A percentile compares a stretch with the other conserved stretches of the same genome.
phyloP scores from a whole-genome alignment of 2,113 vertebrate species.

The Paradisaea rubra region DNA sequence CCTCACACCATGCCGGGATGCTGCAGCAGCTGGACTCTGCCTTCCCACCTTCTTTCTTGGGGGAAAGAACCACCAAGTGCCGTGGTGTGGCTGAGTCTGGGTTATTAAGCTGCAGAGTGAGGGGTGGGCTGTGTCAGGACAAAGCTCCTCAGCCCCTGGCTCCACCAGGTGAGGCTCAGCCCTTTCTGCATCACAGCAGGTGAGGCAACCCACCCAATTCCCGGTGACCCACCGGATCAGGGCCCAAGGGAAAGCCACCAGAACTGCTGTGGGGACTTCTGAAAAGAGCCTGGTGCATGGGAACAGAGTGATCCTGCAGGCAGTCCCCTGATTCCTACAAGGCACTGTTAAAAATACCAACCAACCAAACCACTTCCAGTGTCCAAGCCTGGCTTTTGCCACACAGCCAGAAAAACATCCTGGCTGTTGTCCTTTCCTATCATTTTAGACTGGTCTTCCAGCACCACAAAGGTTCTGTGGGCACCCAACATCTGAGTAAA shows the following conservation, averaged over 20 bases:
- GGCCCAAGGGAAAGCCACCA: background rate
- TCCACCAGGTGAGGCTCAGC: background rate
- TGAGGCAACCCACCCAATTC: no score
- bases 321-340: background rate
- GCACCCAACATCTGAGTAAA: background rate
- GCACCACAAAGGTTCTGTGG: background rate
- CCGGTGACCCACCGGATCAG: background rate
- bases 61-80: background rate
- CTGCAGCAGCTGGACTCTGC: background rate
- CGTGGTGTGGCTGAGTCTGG: accelerated
- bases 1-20: accelerated
- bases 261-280: background rate
- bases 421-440: background rate
- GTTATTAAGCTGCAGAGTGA: background rate
- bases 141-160: background rate
- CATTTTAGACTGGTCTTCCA: background rate
- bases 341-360: background rate
- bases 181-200: no score
- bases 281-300: background rate
- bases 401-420: background rate
- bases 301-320: background rate
- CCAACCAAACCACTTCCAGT: background rate
- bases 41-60: accelerated
- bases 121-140: background rate
- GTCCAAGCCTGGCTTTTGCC: background rate